Base-by-base conservation (phyloP, 2,113 vertebrate species). In the Anhinga anhinga region DNA sequence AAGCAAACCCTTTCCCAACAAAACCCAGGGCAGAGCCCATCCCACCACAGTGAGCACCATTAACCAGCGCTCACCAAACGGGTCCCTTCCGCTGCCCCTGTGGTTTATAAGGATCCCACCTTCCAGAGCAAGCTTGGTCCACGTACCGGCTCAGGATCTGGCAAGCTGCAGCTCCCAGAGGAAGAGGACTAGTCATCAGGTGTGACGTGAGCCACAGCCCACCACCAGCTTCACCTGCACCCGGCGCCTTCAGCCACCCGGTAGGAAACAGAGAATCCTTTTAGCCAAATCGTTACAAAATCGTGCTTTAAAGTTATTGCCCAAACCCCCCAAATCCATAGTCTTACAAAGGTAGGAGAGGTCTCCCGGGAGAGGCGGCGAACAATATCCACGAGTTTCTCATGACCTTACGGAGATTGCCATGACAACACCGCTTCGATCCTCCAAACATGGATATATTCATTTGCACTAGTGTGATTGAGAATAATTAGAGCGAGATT, bases 401-500 rank as follows among this genome's bases (percentile, higher is more conserved):
- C 95, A 16, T 88, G 97, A 96, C 97, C 97, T 95, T 81, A 71
- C 18, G 3, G 71, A 69, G 93, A 96, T 96, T 88, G 94, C 96
- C 96, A 97, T 94, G 96, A 97, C 97, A 96, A 97, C 96, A 80
- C 82, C 3, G 18, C 90, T 89, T 58, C 71, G 30, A 93, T 85
- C 94, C 95, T 88, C 95, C 94, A 93, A 95, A 95, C 92, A 86
- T 7, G 70, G 86, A 72, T 62, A 86, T 58, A 90, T 95, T 93
- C 96, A 96, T 95, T 97, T 95, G 88, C 93, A 84, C 95, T 19
- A 32, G 66, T 47, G 90, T 86, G 91, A 95, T 89, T 38, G 93
- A 93, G 96, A 95, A 93, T 96, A 96, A 97, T 97, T 93, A 96
- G 95, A 93, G 86, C 13, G 42, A 97, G 96, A 82, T 91, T 95